Evolutionary conservation across 2,888 invertebrate genomes (phyloP), one percentile per base, ranked within the genome.

Genomic region (Pachymerium ferrugineum): DNA sequence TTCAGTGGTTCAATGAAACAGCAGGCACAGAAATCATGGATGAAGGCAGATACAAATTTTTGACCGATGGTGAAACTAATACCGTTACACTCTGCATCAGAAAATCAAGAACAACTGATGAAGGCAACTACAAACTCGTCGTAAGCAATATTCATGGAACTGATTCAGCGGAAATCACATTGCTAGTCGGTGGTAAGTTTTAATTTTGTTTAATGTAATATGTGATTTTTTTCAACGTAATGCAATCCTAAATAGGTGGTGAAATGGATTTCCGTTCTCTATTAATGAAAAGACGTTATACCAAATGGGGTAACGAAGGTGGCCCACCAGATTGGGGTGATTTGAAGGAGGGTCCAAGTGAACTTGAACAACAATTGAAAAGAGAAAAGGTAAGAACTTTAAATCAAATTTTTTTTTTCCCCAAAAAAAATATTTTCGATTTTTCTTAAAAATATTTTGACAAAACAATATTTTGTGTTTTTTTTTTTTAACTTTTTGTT

Each of bases 201-300:
- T 70, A 25, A 16, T 71, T 33, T 29, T 69, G 72, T 19, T 1
- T 73, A 73, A 33, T 8, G 22, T 28, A 38, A n/a, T 35, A n/a
- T 75, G 16, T 72, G 16, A 25, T 70, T 74, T 28, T 3, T 74
- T 74, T 73, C 5, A 35, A 47, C 6, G 28, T 25, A n/a, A n/a
- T n/a, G n/a, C n/a, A n/a, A 74, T 77, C 77, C 16, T 77, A 92
- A 97, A 96, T n/a, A 86, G 90, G 97, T 77, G 95, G 95, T 85
- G 96, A 96, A 78, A 93, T 98, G 91, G 99, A 99, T 85, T 99
- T 98, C 91, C 90, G 99, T 85, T 90, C 96, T 77, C 92, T 98
- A 92, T 87, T 99, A 79, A 97, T 96, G 85, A 97, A 95, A 86
- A 90, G 94, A 81, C 94, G 93, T 85, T 95, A 95, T 83, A 91